A percentile compares a stretch with the other conserved stretches of the same genome.
phyloP scores from a whole-genome alignment of 2,797 vertebrate genomes.

The Epinephelus malabaricus region DNA sequence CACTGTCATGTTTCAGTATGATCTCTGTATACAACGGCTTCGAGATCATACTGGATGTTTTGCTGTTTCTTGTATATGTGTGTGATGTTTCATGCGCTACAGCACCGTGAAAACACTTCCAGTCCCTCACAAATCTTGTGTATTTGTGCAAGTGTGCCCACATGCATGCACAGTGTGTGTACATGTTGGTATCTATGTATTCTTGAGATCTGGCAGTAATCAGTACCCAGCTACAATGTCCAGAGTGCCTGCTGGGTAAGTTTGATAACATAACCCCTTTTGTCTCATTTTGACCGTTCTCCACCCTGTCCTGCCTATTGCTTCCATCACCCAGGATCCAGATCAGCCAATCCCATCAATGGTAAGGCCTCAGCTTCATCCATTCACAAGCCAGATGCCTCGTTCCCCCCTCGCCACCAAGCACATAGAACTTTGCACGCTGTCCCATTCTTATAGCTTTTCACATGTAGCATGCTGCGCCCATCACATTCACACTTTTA shows the following conservation, averaged over 20 bases:
- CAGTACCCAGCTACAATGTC: conserved; percentile 35
- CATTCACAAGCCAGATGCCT: conserved; percentile 70
- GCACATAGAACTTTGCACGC: conserved; percentile 66
- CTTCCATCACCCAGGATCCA: conserved; percentile 98
- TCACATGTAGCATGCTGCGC: conserved; percentile 49
- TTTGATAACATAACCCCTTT: conserved; percentile 64
- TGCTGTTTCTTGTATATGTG: conserved; percentile 39
- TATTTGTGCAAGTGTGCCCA: conserved; percentile 32
- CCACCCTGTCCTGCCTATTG: conserved; percentile 91
- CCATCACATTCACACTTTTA: background rate
- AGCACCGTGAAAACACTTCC: conserved; percentile 32
- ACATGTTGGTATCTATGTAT: background rate
- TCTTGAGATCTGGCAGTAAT: conserved; percentile 34
- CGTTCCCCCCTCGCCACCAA: conserved; percentile 24
- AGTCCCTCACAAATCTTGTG: conserved; percentile 41
- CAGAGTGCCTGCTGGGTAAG: conserved; percentile 88
- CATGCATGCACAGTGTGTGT: conserved; percentile 30
- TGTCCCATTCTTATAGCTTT: background rate
- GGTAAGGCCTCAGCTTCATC: conserved; percentile 93
- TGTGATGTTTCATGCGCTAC: conserved; percentile 40
- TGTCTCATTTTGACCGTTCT: conserved; percentile 84
- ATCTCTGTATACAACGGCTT: conserved; percentile 26
- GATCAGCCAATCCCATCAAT: conserved; percentile 99
- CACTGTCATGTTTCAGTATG: conserved; percentile 51
- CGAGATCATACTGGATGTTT: conserved; percentile 53